phyloP scores from a whole-genome alignment of 1,140 invertebrate species.

The Dinoponera quadriceps region DNA sequence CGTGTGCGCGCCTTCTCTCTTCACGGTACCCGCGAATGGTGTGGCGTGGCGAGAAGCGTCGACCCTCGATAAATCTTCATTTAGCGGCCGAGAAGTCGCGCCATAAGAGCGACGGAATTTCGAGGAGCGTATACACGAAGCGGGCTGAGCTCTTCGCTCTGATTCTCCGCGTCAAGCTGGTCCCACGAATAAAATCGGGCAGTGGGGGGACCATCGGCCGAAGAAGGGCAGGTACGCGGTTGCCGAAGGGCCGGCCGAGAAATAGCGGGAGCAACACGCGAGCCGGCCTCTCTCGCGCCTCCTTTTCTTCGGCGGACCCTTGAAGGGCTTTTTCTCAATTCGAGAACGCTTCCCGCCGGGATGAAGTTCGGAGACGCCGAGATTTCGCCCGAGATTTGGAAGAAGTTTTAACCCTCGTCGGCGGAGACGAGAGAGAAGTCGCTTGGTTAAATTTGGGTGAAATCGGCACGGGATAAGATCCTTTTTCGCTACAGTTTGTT shows the following conservation, averaged over 20 bases:
- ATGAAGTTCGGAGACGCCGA: neutral
- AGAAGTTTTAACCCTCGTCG: constrained; percentile 15
- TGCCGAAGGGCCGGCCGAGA: neutral
- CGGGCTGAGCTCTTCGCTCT: constrained; percentile 6
- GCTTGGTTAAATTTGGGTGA: constrained; percentile 30
- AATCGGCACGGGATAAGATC: constrained; percentile 12
- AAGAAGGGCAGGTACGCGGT: neutral
- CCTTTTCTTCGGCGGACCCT: neutral
- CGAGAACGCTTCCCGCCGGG: neutral
- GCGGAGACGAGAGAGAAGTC: neutral
- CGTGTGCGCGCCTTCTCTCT: constrained; percentile 41
- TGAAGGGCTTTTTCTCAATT: constrained; percentile 20
- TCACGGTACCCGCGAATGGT: constrained; percentile 50
- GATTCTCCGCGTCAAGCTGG: neutral
- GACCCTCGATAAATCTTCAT: constrained; percentile 78
- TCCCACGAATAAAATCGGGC: neutral
- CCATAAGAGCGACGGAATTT: constrained; percentile 48
- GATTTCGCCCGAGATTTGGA: neutral
- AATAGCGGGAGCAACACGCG: neutral
- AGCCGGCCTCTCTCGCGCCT: neutral
- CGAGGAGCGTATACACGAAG: constrained; percentile 13
- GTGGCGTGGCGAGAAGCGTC: constrained; percentile 66
- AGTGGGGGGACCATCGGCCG: neutral
- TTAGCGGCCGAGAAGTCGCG: constrained; percentile 66
- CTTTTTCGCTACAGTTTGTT: neutral